Conservation (phyloP, 2,797 vertebrate genomes). For the Rhinoraja longicauda region DNA sequence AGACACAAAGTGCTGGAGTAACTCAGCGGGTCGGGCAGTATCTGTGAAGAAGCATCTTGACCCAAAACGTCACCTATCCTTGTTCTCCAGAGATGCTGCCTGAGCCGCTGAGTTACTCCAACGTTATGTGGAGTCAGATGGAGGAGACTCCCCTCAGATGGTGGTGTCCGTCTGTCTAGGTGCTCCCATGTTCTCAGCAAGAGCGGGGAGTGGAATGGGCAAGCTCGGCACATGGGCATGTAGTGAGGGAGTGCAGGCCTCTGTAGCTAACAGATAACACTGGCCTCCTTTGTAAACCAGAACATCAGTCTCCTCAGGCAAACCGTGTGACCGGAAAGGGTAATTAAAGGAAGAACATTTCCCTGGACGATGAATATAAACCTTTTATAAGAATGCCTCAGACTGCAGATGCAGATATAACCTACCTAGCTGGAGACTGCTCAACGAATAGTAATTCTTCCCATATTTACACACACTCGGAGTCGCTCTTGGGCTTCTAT, state of each 20-base stretch:
- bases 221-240: background rate
- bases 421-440: background rate
- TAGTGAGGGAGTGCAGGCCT: background rate
- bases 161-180: background rate
- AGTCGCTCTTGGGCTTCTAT: background rate
- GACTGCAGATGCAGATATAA: background rate
- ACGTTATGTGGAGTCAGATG: too few relatives aligned
- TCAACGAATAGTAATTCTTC: background rate
- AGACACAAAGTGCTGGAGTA: too few relatives aligned
- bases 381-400: background rate
- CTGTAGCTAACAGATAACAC: background rate
- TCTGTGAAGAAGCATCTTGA: too few relatives aligned
- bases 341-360: background rate
- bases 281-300: conserved; percentile 4
- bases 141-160: background rate
- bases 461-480: conserved; percentile 18
- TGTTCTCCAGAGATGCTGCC: too few relatives aligned
- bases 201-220: background rate
- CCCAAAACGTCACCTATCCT: too few relatives aligned
- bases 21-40: too few relatives aligned
- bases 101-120: too few relatives aligned
- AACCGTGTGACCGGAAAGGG: conserved; percentile 3
- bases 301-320: background rate
- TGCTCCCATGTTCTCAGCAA: background rate
- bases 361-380: background rate